These are phyloP conservation scores for Morelia viridis DNA, from an alignment of 2,797 vertebrate genomes.

Conservation along the genomic window DNA sequence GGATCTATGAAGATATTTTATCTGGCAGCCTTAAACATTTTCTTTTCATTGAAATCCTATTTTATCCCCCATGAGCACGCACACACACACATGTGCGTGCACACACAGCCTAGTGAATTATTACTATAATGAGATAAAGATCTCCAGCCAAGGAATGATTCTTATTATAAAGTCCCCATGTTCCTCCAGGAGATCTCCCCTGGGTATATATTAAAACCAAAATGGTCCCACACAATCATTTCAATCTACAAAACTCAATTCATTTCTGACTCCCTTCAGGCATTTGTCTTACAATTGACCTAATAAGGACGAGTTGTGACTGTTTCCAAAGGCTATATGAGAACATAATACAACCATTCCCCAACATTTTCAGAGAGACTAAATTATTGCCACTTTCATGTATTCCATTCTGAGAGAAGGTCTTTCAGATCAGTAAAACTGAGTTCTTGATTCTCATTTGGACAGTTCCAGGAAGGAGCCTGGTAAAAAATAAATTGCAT, in stretches of 20 bases:
- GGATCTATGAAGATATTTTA: slow-evolving; percentile 55
- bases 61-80: slow-evolving; percentile 42
- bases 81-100: background rate
- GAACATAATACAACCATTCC: slow-evolving; percentile 41
- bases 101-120: slow-evolving; percentile 50
- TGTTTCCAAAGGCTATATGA: slow-evolving; percentile 52
- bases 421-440: slow-evolving; percentile 36
- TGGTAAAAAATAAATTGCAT: background rate
- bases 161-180: slow-evolving; percentile 63
- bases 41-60: slow-evolving; percentile 42
- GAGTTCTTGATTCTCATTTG: slow-evolving; percentile 11
- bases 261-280: slow-evolving; percentile 63
- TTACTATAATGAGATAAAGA: slow-evolving; percentile 66
- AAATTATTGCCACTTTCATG: slow-evolving; percentile 34
- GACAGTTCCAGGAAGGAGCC: background rate
- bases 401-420: slow-evolving; percentile 39
- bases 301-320: slow-evolving; percentile 60
- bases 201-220: slow-evolving; percentile 64
- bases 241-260: slow-evolving; percentile 66
- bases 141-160: slow-evolving; percentile 65
- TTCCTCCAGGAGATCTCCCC: slow-evolving; percentile 56
- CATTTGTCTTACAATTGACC: slow-evolving; percentile 60
- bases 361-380: slow-evolving; percentile 53
- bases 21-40: slow-evolving; percentile 49
- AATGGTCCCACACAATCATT: slow-evolving; percentile 62